These are phyloP conservation scores for Orycteropus afer DNA, from an alignment of 2,113 vertebrate species.

Conservation along the genomic window DNA sequence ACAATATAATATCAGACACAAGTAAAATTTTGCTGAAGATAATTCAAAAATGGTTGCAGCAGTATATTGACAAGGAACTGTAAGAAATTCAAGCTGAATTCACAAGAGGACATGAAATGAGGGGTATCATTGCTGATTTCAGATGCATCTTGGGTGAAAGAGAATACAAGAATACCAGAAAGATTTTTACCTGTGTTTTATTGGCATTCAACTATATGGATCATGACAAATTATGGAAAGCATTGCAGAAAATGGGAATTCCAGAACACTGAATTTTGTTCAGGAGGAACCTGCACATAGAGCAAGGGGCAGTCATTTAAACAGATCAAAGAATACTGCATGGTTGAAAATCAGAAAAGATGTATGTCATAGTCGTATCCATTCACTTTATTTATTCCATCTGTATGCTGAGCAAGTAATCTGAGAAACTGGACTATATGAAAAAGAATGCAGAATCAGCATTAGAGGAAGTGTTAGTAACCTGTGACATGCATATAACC, in stretches of 20 bases:
- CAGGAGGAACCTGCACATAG: background rate
- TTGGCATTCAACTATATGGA: background rate
- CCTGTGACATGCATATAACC: background rate
- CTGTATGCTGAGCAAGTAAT: background rate
- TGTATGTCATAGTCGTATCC: background rate
- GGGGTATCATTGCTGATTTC: background rate
- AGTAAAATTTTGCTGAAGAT: background rate
- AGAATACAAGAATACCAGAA: background rate
- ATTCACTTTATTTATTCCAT: background rate
- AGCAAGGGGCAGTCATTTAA: background rate
- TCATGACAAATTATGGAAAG: background rate
- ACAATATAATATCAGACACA: background rate
- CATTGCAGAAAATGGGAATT: background rate
- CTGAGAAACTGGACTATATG: background rate
- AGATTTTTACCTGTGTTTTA: background rate
- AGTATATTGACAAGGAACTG: too few species aligned
- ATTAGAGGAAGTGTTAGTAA: background rate
- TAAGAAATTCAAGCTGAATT: background rate
- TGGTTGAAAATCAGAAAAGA: background rate
- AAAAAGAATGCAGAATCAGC: background rate
- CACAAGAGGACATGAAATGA: background rate
- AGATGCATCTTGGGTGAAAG: background rate
- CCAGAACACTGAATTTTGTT: background rate
- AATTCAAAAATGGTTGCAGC: too few species aligned
- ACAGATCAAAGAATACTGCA: background rate